Evolutionary conservation across 1,140 invertebrate genomes (phyloP).

Genomic region (Periplaneta americana): DNA sequence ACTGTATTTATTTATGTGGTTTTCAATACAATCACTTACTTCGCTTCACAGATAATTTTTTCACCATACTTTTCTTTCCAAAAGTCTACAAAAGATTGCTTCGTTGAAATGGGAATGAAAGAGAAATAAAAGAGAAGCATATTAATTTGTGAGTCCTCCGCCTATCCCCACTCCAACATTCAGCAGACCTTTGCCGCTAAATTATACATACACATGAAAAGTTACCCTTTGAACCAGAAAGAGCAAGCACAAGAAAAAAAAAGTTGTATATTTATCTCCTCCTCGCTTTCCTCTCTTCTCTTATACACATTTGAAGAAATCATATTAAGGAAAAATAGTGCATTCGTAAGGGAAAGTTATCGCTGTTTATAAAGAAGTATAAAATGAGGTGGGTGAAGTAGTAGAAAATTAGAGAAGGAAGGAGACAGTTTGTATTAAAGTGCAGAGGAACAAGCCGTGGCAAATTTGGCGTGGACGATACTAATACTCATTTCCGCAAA

Average conservation of each 20-base stretch:
- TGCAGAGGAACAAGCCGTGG: not conserved
- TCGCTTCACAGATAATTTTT: not conserved
- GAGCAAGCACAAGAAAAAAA: not conserved
- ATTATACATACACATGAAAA: not conserved
- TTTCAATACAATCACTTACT: not conserved
- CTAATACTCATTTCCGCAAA: not conserved
- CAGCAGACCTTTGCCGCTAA: too few relatives aligned
- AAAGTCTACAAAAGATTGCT: not conserved
- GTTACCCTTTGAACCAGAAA: not conserved
- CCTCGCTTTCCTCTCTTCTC: not conserved
- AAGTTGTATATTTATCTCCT: not conserved
- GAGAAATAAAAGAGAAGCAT: not conserved
- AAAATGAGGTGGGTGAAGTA: not conserved
- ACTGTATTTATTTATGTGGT: not conserved
- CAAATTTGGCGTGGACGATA: not conserved
- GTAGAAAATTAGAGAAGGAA: not conserved
- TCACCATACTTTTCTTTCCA: not conserved
- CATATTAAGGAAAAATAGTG: not conserved
- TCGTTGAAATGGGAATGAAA: not conserved
- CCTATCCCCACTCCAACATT: not conserved
- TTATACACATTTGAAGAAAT: not conserved
- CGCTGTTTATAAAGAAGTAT: not conserved
- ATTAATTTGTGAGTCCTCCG: not conserved
- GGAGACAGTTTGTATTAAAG: not conserved
- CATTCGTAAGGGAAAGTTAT: not conserved